These are phyloP conservation scores for Scyliorhinus canicula DNA, from an alignment of 2,797 vertebrate species.

Conservation along the genomic window DNA sequence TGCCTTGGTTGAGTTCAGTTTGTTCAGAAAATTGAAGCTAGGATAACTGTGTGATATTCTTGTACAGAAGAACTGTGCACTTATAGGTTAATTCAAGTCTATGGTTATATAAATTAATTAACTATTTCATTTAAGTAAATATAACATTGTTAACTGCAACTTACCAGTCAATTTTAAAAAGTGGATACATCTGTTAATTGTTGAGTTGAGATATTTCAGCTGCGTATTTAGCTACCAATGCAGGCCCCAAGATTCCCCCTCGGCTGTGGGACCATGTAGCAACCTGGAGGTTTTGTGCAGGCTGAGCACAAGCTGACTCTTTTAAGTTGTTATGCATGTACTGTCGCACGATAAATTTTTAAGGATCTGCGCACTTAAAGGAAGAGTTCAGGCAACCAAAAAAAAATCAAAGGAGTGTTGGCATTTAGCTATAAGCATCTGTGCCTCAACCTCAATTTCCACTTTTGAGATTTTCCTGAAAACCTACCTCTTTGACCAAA, in stretches of 20 bases:
- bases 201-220: background rate
- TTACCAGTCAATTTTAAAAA: background rate
- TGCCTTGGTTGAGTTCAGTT: background rate
- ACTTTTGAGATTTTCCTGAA: background rate
- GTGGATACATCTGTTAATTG: background rate
- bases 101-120: background rate
- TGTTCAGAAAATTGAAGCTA: background rate
- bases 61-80: background rate
- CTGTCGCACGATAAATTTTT: background rate
- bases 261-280: background rate
- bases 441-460: background rate
- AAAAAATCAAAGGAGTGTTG: background rate
- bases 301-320: background rate
- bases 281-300: background rate
- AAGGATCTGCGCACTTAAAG: background rate
- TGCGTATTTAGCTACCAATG: background rate
- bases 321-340: background rate
- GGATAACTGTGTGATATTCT: background rate
- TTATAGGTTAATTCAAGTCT: background rate
- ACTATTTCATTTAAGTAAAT: background rate
- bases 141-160: background rate
- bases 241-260: background rate
- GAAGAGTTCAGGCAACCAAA: background rate
- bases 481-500: background rate
- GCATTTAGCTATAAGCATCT: background rate